Evolutionary conservation across 2,797 vertebrate genomes (phyloP), one percentile per base, ranked within the genome.

Genomic region (Pantherophis alleghaniensis): DNA sequence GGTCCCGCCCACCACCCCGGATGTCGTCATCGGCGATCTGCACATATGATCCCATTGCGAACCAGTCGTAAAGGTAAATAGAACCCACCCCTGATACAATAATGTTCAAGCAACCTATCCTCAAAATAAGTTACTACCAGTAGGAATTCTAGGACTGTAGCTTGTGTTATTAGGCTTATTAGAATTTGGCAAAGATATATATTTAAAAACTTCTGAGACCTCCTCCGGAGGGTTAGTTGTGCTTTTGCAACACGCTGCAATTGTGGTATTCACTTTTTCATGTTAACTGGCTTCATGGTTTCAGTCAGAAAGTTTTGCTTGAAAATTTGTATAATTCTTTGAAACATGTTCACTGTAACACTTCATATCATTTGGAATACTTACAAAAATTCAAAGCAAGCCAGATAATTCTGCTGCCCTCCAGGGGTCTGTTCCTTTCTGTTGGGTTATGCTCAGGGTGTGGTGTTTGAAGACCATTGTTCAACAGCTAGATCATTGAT

Each of bases 101-200:
- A 92, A 0, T 11, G 20, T 86, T 93, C 42, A 22, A 89, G 63
- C 37, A 63, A 60, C 51, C 22, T 83, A 14, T 89, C 92, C 74
- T 69, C 91, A 94, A 93, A 93, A n/a, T 74, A 86, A 51, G 6
- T 66, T 61, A 10, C 1, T 18, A 69, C 14, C 55, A 56, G 55
- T 56, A 56, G 91, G 90, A 63, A 57, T 91, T 26, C 18, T 26
- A 89, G 0, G 0, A 66, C 4, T 89, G 37, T 37, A 6, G 61
- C 92, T 94, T 91, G 51, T 47, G 89, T 94, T 9, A 20, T 91
- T 24, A 86, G 92, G n/a, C 87, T 26, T 91, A n/a, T 2, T 86
- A 86, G 74, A 93, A 89, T 92, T 4, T 4, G 32, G 69, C n/a
- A 88, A 66, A 51, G 47, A 90, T 32, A 37, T 88, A 55, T 88